phyloP scores from a whole-genome alignment of 2,113 vertebrate genomes.

The Chrysemys picta region DNA sequence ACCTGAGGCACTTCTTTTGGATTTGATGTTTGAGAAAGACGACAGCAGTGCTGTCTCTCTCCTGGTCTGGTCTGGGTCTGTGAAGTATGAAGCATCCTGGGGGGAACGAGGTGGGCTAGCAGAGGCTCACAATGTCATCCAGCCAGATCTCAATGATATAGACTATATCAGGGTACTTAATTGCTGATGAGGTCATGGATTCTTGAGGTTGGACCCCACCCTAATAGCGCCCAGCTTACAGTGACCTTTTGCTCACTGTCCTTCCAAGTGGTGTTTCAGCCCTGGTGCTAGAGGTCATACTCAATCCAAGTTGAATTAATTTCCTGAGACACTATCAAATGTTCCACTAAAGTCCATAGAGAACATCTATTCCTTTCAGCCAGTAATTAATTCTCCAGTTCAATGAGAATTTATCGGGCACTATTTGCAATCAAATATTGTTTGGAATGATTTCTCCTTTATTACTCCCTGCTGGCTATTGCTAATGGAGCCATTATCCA shows the following conservation, averaged over 20 bases:
- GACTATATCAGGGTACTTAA: not conserved
- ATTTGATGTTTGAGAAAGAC: constrained; percentile 35
- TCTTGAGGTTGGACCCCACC: not conserved
- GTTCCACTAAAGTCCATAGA: not conserved
- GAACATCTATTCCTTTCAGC: not conserved
- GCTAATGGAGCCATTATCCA: not conserved
- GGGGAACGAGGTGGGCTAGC: not conserved
- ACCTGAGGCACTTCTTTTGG: constrained; percentile 35
- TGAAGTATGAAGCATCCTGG: not conserved
- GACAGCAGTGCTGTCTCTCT: not conserved
- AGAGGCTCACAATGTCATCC: not conserved
- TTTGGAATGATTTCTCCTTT: not conserved
- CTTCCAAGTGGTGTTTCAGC: not conserved
- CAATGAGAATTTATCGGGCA: not conserved
- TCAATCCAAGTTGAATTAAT: not conserved
- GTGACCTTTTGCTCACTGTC: not conserved
- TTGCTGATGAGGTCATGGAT: not conserved
- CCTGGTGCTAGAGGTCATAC: not conserved
- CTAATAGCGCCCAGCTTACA: not conserved
- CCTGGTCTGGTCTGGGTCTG: not conserved
- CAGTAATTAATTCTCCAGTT: not conserved
- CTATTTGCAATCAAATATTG: not conserved
- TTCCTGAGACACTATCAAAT: not conserved
- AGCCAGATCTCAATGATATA: not conserved
- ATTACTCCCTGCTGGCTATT: not conserved